These are phyloP conservation scores for Orthosia gracilis DNA, from an alignment of 2,888 invertebrate species.

Conservation along the genomic window DNA sequence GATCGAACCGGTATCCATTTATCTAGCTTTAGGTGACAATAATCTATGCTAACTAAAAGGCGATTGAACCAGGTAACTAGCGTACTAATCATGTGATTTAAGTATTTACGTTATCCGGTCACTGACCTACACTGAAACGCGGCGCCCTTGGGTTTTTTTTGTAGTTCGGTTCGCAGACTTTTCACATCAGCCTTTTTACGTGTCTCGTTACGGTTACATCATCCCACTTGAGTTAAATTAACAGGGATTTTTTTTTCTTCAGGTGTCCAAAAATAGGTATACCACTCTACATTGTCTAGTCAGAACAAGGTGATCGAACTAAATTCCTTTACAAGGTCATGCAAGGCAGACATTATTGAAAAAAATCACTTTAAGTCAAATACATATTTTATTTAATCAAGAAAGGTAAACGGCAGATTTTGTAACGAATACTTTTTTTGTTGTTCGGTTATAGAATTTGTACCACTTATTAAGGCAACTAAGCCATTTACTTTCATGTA, in stretches of 20 bases:
- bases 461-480: no score
- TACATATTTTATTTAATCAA: no score
- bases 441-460: no score
- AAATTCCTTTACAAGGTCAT: conserved; percentile 18
- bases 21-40: background rate
- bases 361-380: background rate
- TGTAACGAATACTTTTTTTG: no score
- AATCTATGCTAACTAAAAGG: conserved; percentile 20
- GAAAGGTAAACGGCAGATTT: no score
- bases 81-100: conserved; percentile 43
- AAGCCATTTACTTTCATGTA: no score
- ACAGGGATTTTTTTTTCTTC: conserved; percentile 23
- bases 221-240: conserved; percentile 57
- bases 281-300: conserved; percentile 9
- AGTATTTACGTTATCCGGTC: conserved; percentile 47
- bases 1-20: conserved; percentile 8
- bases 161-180: conserved; percentile 27
- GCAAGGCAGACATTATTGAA: conserved; percentile 1
- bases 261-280: conserved; percentile 16
- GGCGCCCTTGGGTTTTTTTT: conserved; percentile 58
- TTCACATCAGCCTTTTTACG: conserved; percentile 25
- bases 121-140: conserved; percentile 45
- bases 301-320: conserved; percentile 31
- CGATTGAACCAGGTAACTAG: conserved; percentile 31
- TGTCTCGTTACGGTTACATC: conserved; percentile 50